These are phyloP conservation scores for Agrochola circellaris DNA, from an alignment of 2,888 invertebrate species.

Conservation along the genomic window DNA sequence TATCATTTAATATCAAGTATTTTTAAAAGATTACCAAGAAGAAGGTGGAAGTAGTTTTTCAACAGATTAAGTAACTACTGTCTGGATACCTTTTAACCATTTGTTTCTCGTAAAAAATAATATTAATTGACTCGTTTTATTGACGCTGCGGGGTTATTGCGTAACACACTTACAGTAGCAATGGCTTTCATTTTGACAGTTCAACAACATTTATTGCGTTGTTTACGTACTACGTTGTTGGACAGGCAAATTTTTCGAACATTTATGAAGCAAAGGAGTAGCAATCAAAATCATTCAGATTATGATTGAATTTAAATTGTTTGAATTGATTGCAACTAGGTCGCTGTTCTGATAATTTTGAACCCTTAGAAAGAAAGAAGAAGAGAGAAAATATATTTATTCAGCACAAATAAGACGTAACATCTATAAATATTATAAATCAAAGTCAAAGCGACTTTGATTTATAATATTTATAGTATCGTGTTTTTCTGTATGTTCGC, in stretches of 20 bases:
- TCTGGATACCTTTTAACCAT: background rate
- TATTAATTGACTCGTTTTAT: background rate
- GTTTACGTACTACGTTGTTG: no score
- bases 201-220: no score
- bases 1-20: background rate
- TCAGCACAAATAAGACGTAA: background rate
- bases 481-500: no score
- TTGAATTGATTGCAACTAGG: no score
- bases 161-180: no score
- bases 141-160: background rate
- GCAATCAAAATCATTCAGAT: no score
- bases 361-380: background rate
- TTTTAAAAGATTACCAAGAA: background rate
- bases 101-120: background rate
- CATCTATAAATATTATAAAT: background rate
- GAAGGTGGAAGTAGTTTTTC: background rate
- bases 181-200: no score
- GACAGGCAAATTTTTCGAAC: no score
- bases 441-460: no score
- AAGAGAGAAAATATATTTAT: background rate
- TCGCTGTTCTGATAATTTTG: background rate
- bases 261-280: no score
- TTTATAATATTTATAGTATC: no score
- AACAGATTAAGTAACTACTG: background rate
- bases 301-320: no score